Evolutionary conservation across 2,113 vertebrate genomes (phyloP).

Genomic region (Gracilinanus agilis): DNA sequence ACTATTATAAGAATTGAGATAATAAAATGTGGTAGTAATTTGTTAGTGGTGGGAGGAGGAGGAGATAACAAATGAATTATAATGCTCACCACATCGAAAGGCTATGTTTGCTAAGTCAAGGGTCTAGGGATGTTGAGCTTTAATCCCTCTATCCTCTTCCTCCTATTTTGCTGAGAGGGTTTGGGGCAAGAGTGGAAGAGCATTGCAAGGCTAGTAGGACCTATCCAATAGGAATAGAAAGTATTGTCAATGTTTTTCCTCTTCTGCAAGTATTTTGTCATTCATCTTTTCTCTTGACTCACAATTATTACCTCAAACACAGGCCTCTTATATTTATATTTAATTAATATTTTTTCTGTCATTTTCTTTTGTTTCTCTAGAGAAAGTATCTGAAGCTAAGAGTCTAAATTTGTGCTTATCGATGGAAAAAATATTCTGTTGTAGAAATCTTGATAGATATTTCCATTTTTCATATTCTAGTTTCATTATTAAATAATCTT

Average conservation of each 20-base stretch:
- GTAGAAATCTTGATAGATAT: not conserved
- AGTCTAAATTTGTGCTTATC: not conserved
- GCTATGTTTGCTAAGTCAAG: not conserved
- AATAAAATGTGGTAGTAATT: not conserved
- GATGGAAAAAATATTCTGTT: not conserved
- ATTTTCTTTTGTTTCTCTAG: not conserved
- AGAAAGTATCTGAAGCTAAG: not conserved
- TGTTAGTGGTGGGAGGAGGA: not conserved
- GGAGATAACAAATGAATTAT: not conserved
- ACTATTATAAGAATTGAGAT: not conserved
- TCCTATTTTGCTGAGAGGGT: not conserved
- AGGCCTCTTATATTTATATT: not conserved
- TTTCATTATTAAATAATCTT: not conserved
- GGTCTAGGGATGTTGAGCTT: not conserved
- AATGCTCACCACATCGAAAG: not conserved
- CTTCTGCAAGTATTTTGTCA: not conserved
- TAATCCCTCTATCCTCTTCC: not conserved
- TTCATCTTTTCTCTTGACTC: not conserved
- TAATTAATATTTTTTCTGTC: not conserved
- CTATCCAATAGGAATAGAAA: not conserved
- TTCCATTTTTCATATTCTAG: not conserved
- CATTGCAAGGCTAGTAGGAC: not conserved
- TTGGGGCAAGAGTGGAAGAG: not conserved
- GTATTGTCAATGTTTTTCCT: not conserved
- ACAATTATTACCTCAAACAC: not conserved